Evolutionary conservation across 2,113 vertebrate genomes (phyloP), one percentile per base, ranked within the genome.

Genomic region (Hoplias malabaricus): DNA sequence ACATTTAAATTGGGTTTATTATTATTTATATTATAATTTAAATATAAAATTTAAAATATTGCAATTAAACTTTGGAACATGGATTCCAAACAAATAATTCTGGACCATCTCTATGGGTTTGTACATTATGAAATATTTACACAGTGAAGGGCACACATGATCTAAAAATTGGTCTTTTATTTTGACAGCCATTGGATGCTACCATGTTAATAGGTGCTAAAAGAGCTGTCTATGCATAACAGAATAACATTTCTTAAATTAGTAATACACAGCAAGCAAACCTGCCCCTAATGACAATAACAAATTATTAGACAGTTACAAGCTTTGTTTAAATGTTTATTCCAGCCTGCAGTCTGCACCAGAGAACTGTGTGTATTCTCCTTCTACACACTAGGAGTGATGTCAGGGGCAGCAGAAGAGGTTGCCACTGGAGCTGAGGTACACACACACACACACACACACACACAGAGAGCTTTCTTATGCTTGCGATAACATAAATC

Each of bases 401-500:
- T 99, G 98, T 99, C 98, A 0, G 98, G 98, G 5, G 97, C 97
- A 0, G 97, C 98, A 0, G 98, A 98, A 85, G 98, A 99, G 85
- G 98, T 99, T 85, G 98, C 98, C 80, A 99, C 98, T 0, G 98
- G 98, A 62, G 97, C 98, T 0, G 98, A 99, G 96, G 98, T 99
- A 36, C 14, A 23, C 3, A 7, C 67, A 29, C 11, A 34, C 25
- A 63, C 19, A 23, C 9, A 57, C 40, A 73, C 43, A 59, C 48
- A 46, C 12, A 53, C 48, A 46, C 12, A 53, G 36, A 46, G 10
- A 16, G 13, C 23, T 23, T 50, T 8, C 0, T 16, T 11, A 3
- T 23, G 43, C 11, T 23, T 27, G 11, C 71, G 25, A 10, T 34
- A 27, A 3, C 14, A 48, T n/a, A n/a, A 16, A 40, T 31, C 5